A percentile compares a stretch with the other conserved stretches of the same genome.
Conservation (phyloP, 2,888 invertebrate genomes). For the Stomorhina lunata region DNA sequence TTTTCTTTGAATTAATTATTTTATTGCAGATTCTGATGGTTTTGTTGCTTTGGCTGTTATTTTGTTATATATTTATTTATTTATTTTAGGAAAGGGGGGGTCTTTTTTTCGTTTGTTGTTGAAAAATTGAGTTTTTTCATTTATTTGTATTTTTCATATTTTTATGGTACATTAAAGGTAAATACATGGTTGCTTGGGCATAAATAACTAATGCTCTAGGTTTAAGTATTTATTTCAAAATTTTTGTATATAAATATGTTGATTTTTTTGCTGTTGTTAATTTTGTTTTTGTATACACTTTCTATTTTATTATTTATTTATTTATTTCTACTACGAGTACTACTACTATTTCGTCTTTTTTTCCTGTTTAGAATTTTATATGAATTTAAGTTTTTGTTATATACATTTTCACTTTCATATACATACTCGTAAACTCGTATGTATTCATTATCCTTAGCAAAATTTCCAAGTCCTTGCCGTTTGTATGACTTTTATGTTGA, state of each 20-base stretch:
- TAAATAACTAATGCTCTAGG: slow-evolving; percentile 31
- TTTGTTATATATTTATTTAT: slow-evolving; percentile 13
- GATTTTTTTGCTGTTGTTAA: slow-evolving; percentile 8
- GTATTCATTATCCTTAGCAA: background rate
- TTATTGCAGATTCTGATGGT: background rate
- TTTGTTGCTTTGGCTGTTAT: slow-evolving; percentile 5
- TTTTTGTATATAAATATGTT: too few species aligned
- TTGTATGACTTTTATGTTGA: slow-evolving; percentile 16
- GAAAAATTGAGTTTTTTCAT: background rate
- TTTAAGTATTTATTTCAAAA: too few species aligned
- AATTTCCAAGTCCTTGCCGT: slow-evolving; percentile 21
- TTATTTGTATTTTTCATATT: slow-evolving; percentile 1
- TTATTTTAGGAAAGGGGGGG: slow-evolving; percentile 15
- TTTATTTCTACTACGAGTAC: too few species aligned
- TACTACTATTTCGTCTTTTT: too few species aligned
- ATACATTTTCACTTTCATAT: background rate
- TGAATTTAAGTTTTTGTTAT: background rate
- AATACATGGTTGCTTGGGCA: slow-evolving; percentile 26
- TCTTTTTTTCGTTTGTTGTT: background rate
- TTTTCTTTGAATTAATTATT: background rate
- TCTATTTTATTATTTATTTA: slow-evolving; percentile 9
- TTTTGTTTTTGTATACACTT: slow-evolving; percentile 1
- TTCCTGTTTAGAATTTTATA: background rate
- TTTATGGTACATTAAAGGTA: slow-evolving; percentile 20
- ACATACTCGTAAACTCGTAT: background rate